Conservation (phyloP, 1,140 invertebrate species). For the Neodiprion virginianus region DNA sequence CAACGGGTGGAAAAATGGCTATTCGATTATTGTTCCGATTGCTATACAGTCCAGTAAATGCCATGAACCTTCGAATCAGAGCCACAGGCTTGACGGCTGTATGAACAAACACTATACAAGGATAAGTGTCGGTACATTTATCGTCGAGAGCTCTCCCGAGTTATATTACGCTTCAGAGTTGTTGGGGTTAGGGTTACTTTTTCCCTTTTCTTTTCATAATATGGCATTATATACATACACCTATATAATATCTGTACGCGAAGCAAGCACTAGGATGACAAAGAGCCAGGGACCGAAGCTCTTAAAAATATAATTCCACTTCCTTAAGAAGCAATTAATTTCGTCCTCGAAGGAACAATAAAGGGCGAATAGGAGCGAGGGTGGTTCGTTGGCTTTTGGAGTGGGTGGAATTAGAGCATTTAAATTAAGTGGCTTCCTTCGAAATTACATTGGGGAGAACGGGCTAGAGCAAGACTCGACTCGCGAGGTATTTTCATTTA, state of each 20-base stretch:
- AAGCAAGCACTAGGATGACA: slow-evolving; percentile 7
- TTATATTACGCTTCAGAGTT: slow-evolving; percentile 8
- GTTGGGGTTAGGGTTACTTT: background rate
- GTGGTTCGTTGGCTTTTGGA: slow-evolving; percentile 7
- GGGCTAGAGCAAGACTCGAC: background rate
- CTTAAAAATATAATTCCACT: slow-evolving; percentile 55
- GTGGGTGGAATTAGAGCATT: slow-evolving; percentile 37
- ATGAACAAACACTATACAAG: no score
- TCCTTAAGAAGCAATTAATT: slow-evolving; percentile 60
- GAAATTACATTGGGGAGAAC: slow-evolving; percentile 54
- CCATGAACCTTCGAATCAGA: no score
- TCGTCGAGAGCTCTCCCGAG: background rate
- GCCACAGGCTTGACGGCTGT: no score
- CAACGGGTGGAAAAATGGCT: no score
- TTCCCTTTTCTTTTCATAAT: background rate
- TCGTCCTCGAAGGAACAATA: slow-evolving; percentile 47
- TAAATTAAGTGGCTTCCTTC: slow-evolving; percentile 58
- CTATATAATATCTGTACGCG: no score
- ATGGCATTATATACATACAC: background rate
- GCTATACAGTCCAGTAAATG: no score
- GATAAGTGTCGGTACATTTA: no score
- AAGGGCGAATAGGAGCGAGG: slow-evolving; percentile 34
- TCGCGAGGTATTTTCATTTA: background rate
- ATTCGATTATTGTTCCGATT: no score
- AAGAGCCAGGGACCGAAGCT: slow-evolving; percentile 31